A percentile compares a stretch with the other conserved stretches of the same genome.
Evolutionary conservation across 2,888 invertebrate species (phyloP).

Genomic region (Andricus curvator): DNA sequence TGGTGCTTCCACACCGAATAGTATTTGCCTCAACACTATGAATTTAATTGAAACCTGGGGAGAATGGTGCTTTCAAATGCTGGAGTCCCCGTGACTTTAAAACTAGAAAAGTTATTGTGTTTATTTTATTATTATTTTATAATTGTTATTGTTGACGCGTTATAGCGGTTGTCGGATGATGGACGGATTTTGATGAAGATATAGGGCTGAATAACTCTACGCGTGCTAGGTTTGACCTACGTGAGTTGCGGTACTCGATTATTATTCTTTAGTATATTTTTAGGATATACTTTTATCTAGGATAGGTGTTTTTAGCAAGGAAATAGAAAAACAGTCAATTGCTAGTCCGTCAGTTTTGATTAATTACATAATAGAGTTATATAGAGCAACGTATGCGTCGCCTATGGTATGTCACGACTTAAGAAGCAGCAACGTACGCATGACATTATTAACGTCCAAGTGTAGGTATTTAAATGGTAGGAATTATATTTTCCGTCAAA

Average conservation of each 20-base stretch:
- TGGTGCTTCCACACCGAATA: neutral
- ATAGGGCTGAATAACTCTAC: constrained; percentile 3
- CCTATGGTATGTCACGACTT: constrained; percentile 46
- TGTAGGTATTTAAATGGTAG: constrained; percentile 35
- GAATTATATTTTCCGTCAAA: constrained; percentile 23
- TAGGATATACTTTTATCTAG: constrained; percentile 43
- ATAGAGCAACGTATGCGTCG: constrained; percentile 49
- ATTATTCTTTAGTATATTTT: constrained; percentile 33
- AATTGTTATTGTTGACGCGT: neutral
- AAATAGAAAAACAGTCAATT: constrained; percentile 77
- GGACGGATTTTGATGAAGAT: constrained; percentile 16
- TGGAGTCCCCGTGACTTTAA: neutral
- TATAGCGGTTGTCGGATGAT: constrained; percentile 15
- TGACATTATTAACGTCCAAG: constrained; percentile 47
- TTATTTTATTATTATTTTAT: constrained; percentile 37
- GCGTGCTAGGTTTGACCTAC: constrained; percentile 19
- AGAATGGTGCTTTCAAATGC: constrained; percentile 2
- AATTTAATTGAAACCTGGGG: constrained; percentile 5
- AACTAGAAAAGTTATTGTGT: constrained; percentile 20
- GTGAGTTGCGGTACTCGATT: constrained; percentile 27
- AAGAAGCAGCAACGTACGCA: constrained; percentile 47
- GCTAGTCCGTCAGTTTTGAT: constrained; percentile 71
- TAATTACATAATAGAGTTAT: constrained; percentile 55
- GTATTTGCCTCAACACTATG: neutral
- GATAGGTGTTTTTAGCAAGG: constrained; percentile 60